These are phyloP conservation scores for Altica lythri DNA, from an alignment of 2,888 invertebrate species.

Conservation along the genomic window DNA sequence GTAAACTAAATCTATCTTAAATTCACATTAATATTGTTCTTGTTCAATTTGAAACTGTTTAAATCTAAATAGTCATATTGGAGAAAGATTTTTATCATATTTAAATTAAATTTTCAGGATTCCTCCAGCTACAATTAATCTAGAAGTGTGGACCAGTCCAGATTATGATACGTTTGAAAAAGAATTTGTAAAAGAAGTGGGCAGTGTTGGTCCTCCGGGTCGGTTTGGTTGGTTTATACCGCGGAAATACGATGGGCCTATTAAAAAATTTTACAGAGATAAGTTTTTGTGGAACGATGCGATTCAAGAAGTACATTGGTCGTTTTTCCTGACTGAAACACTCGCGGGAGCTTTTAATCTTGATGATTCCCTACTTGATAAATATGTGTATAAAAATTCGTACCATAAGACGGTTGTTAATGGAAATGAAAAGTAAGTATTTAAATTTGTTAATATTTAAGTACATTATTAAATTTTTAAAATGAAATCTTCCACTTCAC, in stretches of 20 bases:
- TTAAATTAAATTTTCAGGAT: constrained; percentile 53
- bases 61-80: no score
- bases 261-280: constrained; percentile 36
- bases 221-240: constrained; percentile 72
- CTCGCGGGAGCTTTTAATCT: constrained; percentile 60
- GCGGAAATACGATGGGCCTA: constrained; percentile 48
- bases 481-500: neutral
- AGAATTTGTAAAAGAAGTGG: constrained; percentile 60
- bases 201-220: constrained; percentile 61
- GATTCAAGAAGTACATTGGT: constrained; percentile 58
- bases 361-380: constrained; percentile 33
- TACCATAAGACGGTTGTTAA: constrained; percentile 4
- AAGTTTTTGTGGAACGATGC: constrained; percentile 45
- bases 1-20: no score
- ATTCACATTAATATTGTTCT: no score
- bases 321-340: constrained; percentile 58
- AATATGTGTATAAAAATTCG: constrained; percentile 23
- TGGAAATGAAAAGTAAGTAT: constrained; percentile 31
- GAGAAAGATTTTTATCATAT: no score
- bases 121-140: constrained; percentile 64
- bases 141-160: constrained; percentile 73
- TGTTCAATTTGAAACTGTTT: no score
- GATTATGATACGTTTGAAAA: constrained; percentile 62
- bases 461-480: no score
- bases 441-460: no score